Evolutionary conservation across 2,113 vertebrate species (phyloP).

Genomic region (Chaenogobius annularis): DNA sequence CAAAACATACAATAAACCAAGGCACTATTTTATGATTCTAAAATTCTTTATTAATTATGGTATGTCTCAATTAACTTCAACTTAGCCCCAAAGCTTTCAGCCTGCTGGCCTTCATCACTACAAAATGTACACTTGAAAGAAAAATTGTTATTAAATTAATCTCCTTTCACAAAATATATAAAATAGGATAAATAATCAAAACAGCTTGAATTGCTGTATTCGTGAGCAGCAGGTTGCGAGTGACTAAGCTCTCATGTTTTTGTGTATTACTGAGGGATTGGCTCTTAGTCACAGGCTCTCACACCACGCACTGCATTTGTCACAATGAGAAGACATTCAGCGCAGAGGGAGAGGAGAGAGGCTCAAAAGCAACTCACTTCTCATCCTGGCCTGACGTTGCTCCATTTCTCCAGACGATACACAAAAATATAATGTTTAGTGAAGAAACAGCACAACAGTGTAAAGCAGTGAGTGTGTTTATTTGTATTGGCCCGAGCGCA

Average conservation of each 20-base stretch:
- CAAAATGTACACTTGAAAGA: too few relatives aligned
- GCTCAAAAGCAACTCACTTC: constrained; percentile 27
- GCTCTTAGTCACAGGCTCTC: constrained; percentile 47
- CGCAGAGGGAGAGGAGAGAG: constrained; percentile 34
- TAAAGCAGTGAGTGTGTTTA: constrained; percentile 8
- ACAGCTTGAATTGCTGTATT: constrained; percentile 33
- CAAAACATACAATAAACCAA: too few relatives aligned
- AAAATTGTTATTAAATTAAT: neutral
- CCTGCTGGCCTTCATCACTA: too few relatives aligned
- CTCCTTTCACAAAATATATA: neutral
- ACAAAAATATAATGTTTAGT: constrained; percentile 11
- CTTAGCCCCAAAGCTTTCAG: too few relatives aligned
- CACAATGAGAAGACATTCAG: constrained; percentile 46
- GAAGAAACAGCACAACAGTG: constrained; percentile 8
- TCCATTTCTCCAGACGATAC: constrained; percentile 25
- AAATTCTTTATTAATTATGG: too few relatives aligned
- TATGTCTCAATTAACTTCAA: too few relatives aligned
- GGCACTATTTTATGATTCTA: too few relatives aligned
- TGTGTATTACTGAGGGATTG: constrained; percentile 24
- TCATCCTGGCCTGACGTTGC: constrained; percentile 42
- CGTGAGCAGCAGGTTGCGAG: constrained; percentile 37
- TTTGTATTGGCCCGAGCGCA: constrained; percentile 14
- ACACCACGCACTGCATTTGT: constrained; percentile 44
- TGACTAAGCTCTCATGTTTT: constrained; percentile 44
- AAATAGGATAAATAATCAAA: constrained; percentile 11